Conservation (phyloP, 2,797 vertebrate species). For the Poecile montanus region DNA sequence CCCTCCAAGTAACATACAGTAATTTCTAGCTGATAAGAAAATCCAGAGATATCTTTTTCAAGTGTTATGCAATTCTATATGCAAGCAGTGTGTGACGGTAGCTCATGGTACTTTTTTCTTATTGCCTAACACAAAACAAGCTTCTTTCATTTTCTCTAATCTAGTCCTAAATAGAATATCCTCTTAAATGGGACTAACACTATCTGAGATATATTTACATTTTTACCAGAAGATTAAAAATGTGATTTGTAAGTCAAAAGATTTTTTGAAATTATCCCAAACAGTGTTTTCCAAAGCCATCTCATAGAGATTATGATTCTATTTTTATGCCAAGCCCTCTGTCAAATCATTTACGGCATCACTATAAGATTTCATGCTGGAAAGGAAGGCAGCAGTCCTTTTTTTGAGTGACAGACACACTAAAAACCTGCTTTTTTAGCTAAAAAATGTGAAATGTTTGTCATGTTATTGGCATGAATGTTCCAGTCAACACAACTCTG, state of each 20-base stretch:
- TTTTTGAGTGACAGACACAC: background rate
- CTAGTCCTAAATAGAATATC: background rate
- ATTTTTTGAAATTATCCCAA: background rate
- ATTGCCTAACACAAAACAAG: background rate
- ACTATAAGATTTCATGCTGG: background rate
- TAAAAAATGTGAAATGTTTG: background rate
- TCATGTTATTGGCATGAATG: background rate
- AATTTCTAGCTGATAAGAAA: background rate
- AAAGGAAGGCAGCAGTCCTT: background rate
- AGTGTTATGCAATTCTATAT: background rate
- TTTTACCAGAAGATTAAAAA: background rate
- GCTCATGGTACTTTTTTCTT: slow-evolving; percentile 4
- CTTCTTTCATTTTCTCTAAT: slow-evolving; percentile 2
- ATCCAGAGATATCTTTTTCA: background rate
- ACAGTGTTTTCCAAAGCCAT: background rate
- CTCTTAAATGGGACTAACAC: slow-evolving; percentile 5
- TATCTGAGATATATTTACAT: slow-evolving; percentile 20
- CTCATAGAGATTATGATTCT: background rate
- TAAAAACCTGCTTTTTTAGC: background rate
- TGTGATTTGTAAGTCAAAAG: background rate
- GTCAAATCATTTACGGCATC: background rate
- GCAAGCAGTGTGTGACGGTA: background rate
- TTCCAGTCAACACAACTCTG: background rate
- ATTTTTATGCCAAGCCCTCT: background rate
- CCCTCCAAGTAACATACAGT: background rate